These are phyloP conservation scores for Drosophila mimetica DNA, from an alignment of 2,888 invertebrate species.

Conservation along the genomic window DNA sequence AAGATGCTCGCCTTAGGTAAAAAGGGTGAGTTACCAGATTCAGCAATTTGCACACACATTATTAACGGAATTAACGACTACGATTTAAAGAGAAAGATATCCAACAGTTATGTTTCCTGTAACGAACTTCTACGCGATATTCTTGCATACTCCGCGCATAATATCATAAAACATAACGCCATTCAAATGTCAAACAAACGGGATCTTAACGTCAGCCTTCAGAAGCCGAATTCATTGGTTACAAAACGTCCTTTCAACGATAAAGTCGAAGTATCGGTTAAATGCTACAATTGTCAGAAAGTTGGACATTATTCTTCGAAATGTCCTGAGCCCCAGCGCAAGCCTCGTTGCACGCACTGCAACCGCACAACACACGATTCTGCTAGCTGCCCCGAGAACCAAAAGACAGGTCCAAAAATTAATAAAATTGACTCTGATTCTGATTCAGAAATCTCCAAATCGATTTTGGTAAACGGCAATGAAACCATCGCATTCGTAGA, in stretches of 20 bases:
- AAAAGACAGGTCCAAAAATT: neutral
- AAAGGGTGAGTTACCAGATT: too few species aligned
- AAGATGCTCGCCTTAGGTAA: too few species aligned
- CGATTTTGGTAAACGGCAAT: neutral
- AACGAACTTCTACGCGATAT: neutral
- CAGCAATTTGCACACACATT: neutral
- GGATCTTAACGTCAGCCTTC: neutral
- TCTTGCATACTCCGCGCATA: conserved; percentile 1
- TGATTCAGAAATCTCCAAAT: neutral
- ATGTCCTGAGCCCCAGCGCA: too few species aligned
- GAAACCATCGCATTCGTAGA: neutral
- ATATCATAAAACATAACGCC: neutral
- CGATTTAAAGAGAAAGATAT: neutral
- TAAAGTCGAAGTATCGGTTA: too few species aligned
- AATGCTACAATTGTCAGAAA: neutral
- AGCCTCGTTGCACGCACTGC: too few species aligned
- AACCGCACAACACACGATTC: too few species aligned
- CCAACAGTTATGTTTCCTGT: neutral
- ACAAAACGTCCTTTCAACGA: too few species aligned
- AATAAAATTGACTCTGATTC: conserved; percentile 2
- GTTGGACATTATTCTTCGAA: too few species aligned
- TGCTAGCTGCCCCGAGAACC: neutral
- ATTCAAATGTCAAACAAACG: neutral
- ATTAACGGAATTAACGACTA: neutral
- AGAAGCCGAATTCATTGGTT: conserved; percentile 3